Conservation (phyloP, 2,113 vertebrate species). For the Geococcyx californianus region DNA sequence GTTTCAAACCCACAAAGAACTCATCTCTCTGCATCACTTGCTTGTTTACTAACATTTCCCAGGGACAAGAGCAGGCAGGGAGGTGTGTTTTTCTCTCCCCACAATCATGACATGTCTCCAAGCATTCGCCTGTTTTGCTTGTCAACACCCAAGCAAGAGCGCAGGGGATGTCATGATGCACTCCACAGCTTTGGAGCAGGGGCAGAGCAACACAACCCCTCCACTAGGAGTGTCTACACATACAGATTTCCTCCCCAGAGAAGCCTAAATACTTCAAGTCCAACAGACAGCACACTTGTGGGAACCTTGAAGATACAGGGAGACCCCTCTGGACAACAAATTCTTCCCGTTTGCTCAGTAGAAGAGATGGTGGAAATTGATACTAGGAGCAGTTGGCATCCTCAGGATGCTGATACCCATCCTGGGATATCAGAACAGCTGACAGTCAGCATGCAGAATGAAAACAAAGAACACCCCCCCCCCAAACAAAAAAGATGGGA, state of each 20-base stretch:
- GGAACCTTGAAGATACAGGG: not conserved
- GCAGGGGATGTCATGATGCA: fast-evolving
- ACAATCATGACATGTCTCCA: not conserved
- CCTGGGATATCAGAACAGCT: not conserved
- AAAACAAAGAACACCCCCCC: not conserved
- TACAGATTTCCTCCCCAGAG: not conserved
- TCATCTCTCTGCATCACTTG: not conserved
- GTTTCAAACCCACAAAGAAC: not conserved
- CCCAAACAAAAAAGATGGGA: too few species aligned
- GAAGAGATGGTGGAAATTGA: not conserved
- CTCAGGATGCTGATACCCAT: not conserved
- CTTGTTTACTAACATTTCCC: not conserved
- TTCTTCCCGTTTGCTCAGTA: not conserved
- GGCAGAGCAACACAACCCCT: not conserved
- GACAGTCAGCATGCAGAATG: not conserved
- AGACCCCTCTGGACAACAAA: too few species aligned
- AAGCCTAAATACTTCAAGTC: not conserved
- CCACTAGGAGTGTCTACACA: not conserved
- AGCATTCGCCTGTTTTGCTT: not conserved
- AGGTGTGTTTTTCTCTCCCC: not conserved
- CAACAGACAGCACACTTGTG: fast-evolving
- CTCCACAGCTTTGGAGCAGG: not conserved
- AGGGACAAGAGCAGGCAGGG: not conserved
- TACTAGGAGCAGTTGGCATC: not conserved
- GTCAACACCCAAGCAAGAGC: too few species aligned